Conservation (phyloP, 2,888 invertebrate genomes). For the Mayetiola destructor region DNA sequence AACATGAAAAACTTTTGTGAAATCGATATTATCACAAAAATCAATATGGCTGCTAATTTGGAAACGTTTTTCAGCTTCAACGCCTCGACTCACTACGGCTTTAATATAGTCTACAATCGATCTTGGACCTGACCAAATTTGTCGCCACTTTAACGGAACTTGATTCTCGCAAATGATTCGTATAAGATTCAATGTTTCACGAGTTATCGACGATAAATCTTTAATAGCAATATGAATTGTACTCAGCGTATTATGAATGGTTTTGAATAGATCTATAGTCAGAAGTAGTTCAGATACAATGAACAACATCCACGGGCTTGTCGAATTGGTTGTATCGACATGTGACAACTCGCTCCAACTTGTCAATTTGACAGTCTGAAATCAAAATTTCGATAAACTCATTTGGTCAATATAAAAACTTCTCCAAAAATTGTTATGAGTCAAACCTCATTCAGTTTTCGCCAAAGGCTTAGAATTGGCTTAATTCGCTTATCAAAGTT, state of each 20-base stretch:
- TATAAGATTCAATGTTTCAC: conserved; percentile 22
- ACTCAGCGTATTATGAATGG: conserved; percentile 29
- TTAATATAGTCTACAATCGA: conserved; percentile 30
- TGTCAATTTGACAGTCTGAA: conserved; percentile 25
- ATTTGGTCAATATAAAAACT: background rate
- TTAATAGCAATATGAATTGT: conserved; percentile 26
- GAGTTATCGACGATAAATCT: conserved; percentile 17
- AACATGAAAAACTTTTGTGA: conserved; percentile 29
- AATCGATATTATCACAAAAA: conserved; percentile 27
- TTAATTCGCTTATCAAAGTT: conserved; percentile 45
- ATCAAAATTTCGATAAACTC: background rate
- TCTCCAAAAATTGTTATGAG: background rate
- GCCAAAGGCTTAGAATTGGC: conserved; percentile 71
- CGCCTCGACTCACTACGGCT: conserved; percentile 26
- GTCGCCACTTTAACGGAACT: conserved; percentile 29
- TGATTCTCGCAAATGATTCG: conserved; percentile 27
- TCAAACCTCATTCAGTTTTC: conserved; percentile 46
- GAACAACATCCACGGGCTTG: conserved; percentile 29
- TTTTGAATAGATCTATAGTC: conserved; percentile 26
- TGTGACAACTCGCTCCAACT: conserved; percentile 23
- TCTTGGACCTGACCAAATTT: conserved; percentile 31
- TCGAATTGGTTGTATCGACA: conserved; percentile 13
- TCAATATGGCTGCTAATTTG: conserved; percentile 24
- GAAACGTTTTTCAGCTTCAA: conserved; percentile 28
- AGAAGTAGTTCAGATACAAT: conserved; percentile 28